Evolutionary conservation across 2,888 invertebrate species (phyloP).

Genomic region (Carpatolechia fugitivella): DNA sequence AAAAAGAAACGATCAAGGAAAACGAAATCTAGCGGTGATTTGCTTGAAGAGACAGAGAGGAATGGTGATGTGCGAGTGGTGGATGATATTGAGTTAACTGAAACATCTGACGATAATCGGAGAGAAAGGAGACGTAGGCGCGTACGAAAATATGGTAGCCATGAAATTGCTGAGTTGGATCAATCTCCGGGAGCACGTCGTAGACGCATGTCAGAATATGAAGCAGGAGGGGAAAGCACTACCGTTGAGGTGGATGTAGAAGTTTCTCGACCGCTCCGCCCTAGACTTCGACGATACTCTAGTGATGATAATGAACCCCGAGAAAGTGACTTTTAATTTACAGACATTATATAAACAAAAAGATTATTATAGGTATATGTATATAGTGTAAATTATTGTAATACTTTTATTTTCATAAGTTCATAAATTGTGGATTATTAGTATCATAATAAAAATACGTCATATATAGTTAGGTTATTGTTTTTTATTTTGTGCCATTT

Average conservation of each 20-base stretch:
- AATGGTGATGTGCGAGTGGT: conserved; percentile 56
- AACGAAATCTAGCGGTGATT: conserved; percentile 74
- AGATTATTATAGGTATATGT: too few relatives aligned
- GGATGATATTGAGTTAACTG: conserved; percentile 55
- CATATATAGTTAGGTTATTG: too few relatives aligned
- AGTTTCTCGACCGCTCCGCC: conserved; percentile 49
- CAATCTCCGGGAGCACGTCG: conserved; percentile 67
- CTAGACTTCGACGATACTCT: conserved; percentile 47
- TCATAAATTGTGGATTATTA: too few relatives aligned
- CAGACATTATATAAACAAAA: too few relatives aligned
- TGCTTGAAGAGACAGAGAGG: conserved; percentile 68
- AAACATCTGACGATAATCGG: conserved; percentile 40
- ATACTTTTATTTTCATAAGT: too few relatives aligned
- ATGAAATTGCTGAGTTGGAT: conserved; percentile 68
- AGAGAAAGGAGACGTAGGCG: conserved; percentile 48
- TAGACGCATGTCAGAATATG: conserved; percentile 62
- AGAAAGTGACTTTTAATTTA: conserved; percentile 63
- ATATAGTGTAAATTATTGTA: too few relatives aligned
- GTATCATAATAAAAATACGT: too few relatives aligned
- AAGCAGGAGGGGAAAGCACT: conserved; percentile 37
- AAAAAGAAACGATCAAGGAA: conserved; percentile 66
- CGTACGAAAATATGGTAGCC: conserved; percentile 59
- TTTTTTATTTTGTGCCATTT: too few relatives aligned
- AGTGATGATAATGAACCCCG: conserved; percentile 62
- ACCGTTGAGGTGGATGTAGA: conserved; percentile 60